Conservation (phyloP, 2,113 vertebrate genomes). For the Amphiprion percula region DNA sequence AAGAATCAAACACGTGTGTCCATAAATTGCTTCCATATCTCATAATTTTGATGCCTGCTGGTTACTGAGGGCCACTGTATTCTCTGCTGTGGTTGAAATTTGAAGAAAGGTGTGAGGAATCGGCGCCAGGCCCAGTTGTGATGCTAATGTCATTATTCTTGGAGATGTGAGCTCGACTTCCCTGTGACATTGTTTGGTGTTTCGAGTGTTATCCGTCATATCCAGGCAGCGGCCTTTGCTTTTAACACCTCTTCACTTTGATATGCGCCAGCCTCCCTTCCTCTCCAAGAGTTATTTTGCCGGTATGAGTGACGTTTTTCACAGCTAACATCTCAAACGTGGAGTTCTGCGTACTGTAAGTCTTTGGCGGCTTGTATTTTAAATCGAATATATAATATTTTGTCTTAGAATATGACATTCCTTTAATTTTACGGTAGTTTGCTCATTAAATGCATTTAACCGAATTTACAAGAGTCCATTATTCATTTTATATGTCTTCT, state of each 20-base stretch:
- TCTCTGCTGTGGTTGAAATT: constrained; percentile 54
- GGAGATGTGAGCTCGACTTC: constrained; percentile 86
- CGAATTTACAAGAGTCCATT: no score
- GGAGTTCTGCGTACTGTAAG: neutral
- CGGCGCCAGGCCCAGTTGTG: constrained; percentile 84
- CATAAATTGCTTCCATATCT: neutral
- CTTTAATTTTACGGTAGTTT: no score
- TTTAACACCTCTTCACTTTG: constrained; percentile 92
- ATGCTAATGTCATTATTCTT: constrained; percentile 87
- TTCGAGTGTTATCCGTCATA: constrained; percentile 89
- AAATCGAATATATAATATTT: neutral
- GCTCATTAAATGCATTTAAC: no score
- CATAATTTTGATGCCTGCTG: neutral
- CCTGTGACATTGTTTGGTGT: constrained; percentile 86
- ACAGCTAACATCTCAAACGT: constrained; percentile 83
- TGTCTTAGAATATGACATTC: no score
- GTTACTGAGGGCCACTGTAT: constrained; percentile 8
- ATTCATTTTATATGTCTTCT: neutral
- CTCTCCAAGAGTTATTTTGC: constrained; percentile 90
- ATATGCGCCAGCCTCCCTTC: constrained; percentile 91
- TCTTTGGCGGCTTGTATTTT: neutral
- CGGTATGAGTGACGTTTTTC: constrained; percentile 90
- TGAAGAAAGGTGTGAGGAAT: constrained; percentile 62
- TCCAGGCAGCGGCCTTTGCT: constrained; percentile 86
- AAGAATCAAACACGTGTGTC: neutral